These are phyloP conservation scores for Lycia hirtaria DNA, from an alignment of 2,888 invertebrate genomes.

Conservation along the genomic window DNA sequence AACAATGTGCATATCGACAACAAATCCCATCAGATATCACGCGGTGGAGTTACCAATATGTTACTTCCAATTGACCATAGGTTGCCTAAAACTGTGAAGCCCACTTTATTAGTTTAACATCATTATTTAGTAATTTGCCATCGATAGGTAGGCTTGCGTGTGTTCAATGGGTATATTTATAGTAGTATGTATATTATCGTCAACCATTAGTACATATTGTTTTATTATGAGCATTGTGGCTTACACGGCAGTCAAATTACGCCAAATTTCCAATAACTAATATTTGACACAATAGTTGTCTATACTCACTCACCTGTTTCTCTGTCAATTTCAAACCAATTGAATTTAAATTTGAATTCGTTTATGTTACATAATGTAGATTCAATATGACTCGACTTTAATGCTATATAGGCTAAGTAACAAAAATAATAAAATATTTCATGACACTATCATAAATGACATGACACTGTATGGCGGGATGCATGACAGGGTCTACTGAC, in stretches of 20 bases:
- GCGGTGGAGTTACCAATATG: conserved; percentile 60
- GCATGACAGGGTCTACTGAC: conserved; percentile 71
- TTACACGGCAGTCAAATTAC: conserved; percentile 69
- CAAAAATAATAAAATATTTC: conserved; percentile 6
- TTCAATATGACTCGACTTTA: not conserved
- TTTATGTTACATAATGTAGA: not conserved
- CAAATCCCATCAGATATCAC: conserved; percentile 43
- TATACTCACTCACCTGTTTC: not conserved
- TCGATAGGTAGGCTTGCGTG: conserved; percentile 42
- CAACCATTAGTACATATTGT: conserved; percentile 79
- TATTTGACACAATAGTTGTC: not conserved
- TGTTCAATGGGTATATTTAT: conserved; percentile 45
- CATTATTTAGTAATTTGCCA: conserved; percentile 25
- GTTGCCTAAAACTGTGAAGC: conserved; percentile 28
- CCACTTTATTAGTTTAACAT: conserved; percentile 4
- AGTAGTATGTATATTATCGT: conserved; percentile 56
- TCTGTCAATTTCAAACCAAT: not conserved
- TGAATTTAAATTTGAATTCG: not conserved
- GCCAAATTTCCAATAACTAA: not conserved
- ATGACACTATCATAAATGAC: conserved; percentile 20
- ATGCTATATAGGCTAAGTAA: conserved; percentile 2
- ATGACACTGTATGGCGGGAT: conserved; percentile 60
- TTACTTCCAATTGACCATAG: conserved; percentile 66
- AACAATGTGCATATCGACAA: conserved; percentile 58
- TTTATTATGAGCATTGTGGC: conserved; percentile 74